phyloP scores from a whole-genome alignment of 2,797 vertebrate species.

The Channa striata region DNA sequence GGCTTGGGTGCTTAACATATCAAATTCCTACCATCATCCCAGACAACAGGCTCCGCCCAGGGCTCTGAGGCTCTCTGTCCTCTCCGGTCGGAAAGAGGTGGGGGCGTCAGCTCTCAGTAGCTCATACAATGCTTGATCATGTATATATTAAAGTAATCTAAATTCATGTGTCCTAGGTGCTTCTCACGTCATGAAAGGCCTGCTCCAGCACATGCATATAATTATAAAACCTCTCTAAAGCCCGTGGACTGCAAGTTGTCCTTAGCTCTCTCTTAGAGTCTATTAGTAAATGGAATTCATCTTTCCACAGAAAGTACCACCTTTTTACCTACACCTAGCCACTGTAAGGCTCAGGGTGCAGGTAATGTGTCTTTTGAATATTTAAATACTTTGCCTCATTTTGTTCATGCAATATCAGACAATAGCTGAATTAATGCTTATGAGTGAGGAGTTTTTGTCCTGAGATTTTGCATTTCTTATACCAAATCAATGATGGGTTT shows the following conservation, averaged over 20 bases:
- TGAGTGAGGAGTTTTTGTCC: not conserved
- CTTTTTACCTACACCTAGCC: slow-evolving; percentile 22
- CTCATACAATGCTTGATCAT: slow-evolving; percentile 30
- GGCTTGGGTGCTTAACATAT: too few relatives aligned
- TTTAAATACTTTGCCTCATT: not conserved
- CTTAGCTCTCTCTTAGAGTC: slow-evolving; percentile 32
- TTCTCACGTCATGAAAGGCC: slow-evolving; percentile 50
- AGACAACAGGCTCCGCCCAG: slow-evolving; percentile 49
- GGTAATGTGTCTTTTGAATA: slow-evolving; percentile 1
- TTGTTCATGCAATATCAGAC: not conserved
- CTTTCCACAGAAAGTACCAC: not conserved
- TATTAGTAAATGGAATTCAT: slow-evolving; percentile 42
- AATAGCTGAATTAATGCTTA: not conserved
- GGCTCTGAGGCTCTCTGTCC: slow-evolving; percentile 14
- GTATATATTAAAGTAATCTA: slow-evolving; percentile 52
- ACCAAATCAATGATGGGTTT: not conserved
- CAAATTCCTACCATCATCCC: slow-evolving; percentile 42
- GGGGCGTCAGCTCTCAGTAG: slow-evolving; percentile 36
- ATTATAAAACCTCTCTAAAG: slow-evolving; percentile 46
- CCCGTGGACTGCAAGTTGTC: slow-evolving; percentile 50
- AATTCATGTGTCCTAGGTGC: slow-evolving; percentile 48
- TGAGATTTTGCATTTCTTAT: not conserved
- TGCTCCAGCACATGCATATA: slow-evolving; percentile 25
- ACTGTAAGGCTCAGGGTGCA: not conserved
- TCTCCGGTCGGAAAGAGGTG: slow-evolving; percentile 26